Base-by-base conservation (phyloP, 2,888 invertebrate genomes). In the Hyposoter dolosus region DNA sequence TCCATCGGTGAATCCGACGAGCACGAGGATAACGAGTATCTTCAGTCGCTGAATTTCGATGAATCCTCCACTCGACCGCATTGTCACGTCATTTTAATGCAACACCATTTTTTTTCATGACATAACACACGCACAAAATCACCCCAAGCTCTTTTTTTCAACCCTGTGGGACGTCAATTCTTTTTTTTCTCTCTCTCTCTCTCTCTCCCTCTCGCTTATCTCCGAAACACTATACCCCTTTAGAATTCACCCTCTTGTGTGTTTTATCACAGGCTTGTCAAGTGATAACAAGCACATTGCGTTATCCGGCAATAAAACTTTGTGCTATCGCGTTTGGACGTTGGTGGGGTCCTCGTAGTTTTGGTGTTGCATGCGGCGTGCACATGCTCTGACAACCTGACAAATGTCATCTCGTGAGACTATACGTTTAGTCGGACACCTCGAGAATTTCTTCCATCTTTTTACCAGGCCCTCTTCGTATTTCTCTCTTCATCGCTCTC, bases 1-100 rank as follows among this genome's bases (percentile, higher is more conserved):
- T 94, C 96, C 96, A 94, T 96, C 95, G 95, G 95, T 95, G 95
- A 92, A 89, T 75, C 93, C 92, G 56, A 92, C 89, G 83, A 94
- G 89, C 71, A 93, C 87, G 84, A 93, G 89, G 84, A 94, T 88
- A 80, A 93, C 87, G 88, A 91, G 88, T 79, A 92, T 89, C 88
- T 91, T 91, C 90, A 91, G 91, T 82, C 91, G 91, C 90, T 91
- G 90, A 91, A 92, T 91, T 91, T 91, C 91, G 91, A 92, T 91
- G 89, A 90, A 91, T 92, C 94, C 94, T 92, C 93, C 91, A 88
- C 89, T 88, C 91, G 92, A 90, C 94, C 93, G 90, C 94, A 94
- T 94, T 93, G 92, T 94, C 92, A 91, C 93, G 93, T 92, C 90
- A 85, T 88, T 81, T 83, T 86, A 77, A 85, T 82, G 82, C 75